Evolutionary conservation across 2,888 invertebrate species (phyloP), one percentile per base, ranked within the genome.

Genomic region (Phaedon cochleariae): DNA sequence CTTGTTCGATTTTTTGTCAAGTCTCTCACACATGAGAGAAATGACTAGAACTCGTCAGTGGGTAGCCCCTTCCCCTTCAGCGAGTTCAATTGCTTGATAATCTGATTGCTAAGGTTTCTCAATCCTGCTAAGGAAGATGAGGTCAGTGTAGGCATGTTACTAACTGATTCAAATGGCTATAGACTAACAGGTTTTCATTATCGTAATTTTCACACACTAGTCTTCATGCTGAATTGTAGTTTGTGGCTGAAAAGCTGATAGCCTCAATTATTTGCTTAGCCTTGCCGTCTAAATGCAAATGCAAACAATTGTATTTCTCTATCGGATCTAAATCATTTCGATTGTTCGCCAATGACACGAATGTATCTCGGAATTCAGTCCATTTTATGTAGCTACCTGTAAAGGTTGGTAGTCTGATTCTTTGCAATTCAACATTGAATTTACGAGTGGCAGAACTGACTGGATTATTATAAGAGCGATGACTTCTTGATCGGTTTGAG

Each of bases 61-160:
- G 37, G 41, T 41, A 52, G 41, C 1, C 41, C 52, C 52, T 41
- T 21, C 22, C 52, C 52, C 22, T 41, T 41, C 15, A 60, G 48
- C 21, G 45, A 18, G 15, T 52, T 51, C 26, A 60, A 60, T 41
- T 60, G 60, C 10, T 60, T 60, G 5, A 52, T 29, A 7, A 52
- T 52, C 29, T 52, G 52, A 26, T 52, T 29, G 29, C 52, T 52
- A 1, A 52, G 31, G 7, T 17, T 31, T 17, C 52, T 17, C 29
- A 52, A 52, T 17, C 52, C 31, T 20, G 31, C 20, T 0, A 7
- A 29, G 5, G 52, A 29, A 12, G 29, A 20, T 10, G 52, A 29
- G n/a, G 17, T 7, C 18, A 52, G n/a, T 9, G 6, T 29, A 6
- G 52, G 52, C 17, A 51, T 51, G 22, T 51, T 22, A 22, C 22